Evolutionary conservation across 2,113 vertebrate species (phyloP).

Genomic region (Megatriorchis doriae): DNA sequence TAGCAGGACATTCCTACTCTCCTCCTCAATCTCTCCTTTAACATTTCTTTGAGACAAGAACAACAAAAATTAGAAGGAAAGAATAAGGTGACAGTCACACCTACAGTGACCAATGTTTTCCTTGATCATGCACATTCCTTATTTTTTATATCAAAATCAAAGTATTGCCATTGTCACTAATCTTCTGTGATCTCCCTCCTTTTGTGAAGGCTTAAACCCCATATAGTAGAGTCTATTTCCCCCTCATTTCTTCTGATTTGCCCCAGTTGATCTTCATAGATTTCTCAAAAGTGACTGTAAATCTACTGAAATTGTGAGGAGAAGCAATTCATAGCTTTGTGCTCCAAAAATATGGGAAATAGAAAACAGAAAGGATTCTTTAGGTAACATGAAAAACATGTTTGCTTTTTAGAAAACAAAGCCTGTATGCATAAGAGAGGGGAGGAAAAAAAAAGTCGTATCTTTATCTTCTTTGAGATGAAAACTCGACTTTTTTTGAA

Average conservation of each 20-base stretch:
- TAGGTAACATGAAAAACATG: background rate
- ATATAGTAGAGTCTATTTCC: background rate
- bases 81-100: background rate
- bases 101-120: background rate
- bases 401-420: background rate
- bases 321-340: background rate
- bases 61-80: background rate
- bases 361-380: background rate
- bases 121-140: background rate
- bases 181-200: background rate
- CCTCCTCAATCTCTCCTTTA: background rate
- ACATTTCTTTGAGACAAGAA: background rate
- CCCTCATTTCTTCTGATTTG: background rate
- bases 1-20: background rate
- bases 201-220: background rate
- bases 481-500: background rate
- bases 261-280: background rate
- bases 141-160: background rate
- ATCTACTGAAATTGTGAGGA: background rate
- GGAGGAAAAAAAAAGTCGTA: accelerated
- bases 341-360: background rate
- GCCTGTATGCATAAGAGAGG: background rate
- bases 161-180: background rate
- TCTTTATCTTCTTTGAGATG: background rate
- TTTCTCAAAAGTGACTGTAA: background rate